Base-by-base conservation (phyloP, 1,140 invertebrate species). In the Drepana arcuata region DNA sequence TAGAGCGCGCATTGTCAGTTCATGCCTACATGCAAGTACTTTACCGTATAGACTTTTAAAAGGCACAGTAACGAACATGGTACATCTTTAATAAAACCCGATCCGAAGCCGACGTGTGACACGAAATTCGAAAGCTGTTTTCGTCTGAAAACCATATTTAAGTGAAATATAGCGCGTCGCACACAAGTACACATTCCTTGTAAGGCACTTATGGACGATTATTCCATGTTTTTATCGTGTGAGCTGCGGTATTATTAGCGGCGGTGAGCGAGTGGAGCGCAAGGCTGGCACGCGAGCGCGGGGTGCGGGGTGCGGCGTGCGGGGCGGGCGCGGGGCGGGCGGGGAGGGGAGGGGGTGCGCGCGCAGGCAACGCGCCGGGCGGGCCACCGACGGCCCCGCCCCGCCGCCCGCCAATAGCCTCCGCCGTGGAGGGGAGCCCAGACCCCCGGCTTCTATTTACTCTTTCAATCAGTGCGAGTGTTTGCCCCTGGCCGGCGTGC, bases 401-500 rank as follows among this genome's bases (percentile, higher is more conserved):
- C 54, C 54, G 43, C 32, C 38, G 56, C 48, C 53, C 70, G 49
- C 65, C 68, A 71, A 68, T 70, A 44, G 46, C 40, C 53, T 49
- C 49, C 51, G 34, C 33, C 41, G 67, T 77, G 75, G 78, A 67
- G 72, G 73, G 75, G 74, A 50, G 61, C 54, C 33, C 68, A 62
- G 66, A 71, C 67, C 67, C 75, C 67, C 48, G 55, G 61, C 65
- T 49, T 72, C 73, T 82, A 82, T 82, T 82, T 82, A 78, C 74
- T 82, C 74, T 82, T 82, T 82, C 77, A 82, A 82, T 82, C 77
- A 82, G 73, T 80, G 78, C 73, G 71, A 78, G 72, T 80, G 74
- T 79, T 73, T 78, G 74, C 67, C 70, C 61, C 72, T 72, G 78
- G 72, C 66, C 73, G 72, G 75, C 73, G 68, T 79, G 69, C 77